These are phyloP conservation scores for Monomorium pharaonis DNA, from an alignment of 1,140 invertebrate genomes.

Conservation along the genomic window DNA sequence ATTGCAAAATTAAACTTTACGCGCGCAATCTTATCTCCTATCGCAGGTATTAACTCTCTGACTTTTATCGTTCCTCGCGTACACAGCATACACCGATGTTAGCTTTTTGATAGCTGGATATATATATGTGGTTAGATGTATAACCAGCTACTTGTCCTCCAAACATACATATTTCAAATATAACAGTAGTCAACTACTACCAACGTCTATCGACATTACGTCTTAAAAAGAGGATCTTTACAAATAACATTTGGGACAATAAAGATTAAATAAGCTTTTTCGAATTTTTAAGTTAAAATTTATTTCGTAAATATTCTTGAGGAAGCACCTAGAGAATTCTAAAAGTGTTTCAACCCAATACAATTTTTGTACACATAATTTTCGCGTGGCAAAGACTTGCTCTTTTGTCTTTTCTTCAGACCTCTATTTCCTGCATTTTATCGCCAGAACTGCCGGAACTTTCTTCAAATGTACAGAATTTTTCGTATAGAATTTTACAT, in stretches of 20 bases:
- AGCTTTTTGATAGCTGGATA: not conserved
- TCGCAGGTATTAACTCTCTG: not conserved
- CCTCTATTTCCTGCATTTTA: not conserved
- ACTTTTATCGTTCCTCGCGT: not conserved
- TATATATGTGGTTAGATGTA: not conserved
- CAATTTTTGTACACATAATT: not conserved
- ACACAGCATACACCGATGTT: not conserved
- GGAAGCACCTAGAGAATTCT: not conserved
- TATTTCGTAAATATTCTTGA: not conserved
- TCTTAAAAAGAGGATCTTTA: not conserved
- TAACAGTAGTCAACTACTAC: not conserved
- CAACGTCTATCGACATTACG: not conserved
- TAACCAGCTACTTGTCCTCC: not conserved
- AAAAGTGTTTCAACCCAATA: not conserved
- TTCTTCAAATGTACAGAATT: not conserved
- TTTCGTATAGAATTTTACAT: not conserved
- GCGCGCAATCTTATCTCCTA: not conserved
- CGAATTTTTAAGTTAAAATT: not conserved
- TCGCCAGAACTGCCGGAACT: not conserved
- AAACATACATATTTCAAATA: slow-evolving; percentile 17
- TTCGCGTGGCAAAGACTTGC: not conserved
- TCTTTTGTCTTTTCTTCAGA: not conserved
- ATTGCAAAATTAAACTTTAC: slow-evolving; percentile 30
- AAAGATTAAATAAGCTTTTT: not conserved
- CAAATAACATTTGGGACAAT: not conserved